Evolutionary conservation across 2,113 vertebrate species (phyloP), one percentile per base, ranked within the genome.

Genomic region (Vidua chalybeata): DNA sequence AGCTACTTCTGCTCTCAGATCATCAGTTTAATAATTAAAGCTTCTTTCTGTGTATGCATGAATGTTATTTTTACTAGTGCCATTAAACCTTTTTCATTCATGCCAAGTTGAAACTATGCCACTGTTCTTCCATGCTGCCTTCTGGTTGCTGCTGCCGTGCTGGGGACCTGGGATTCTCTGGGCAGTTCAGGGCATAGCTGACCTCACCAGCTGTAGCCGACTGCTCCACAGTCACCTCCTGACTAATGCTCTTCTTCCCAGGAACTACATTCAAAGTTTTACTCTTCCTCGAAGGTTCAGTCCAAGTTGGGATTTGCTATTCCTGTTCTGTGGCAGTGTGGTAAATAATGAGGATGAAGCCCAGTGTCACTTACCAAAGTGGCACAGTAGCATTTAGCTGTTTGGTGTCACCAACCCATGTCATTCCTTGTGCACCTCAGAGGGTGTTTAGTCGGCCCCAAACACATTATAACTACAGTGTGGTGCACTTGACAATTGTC

Each of bases 11-110:
- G 81, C 35, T 68, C 56, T 79, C 9, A 11, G 31, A 73, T 94
- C 54, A 83, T 79, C 74, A 83, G 49, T 91, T 88, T 83, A 95
- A 82, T 89, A 89, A 91, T 93, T 95, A 58, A 96, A 80, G 54
- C 55, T 82, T 72, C 82, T 94, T 93, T 83, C 45, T 79, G 2
- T 41, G 15, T 62, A 12, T 41, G 41, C 15, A 3, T 12, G 22
- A 66, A 37, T 62, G 37, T 76, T 96, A 37, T 82, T 96, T 96
- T 90, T 66, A n/a, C 23, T 76, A 24, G 35, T 73, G 45, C 41
- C 2, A 1, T 84, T 63, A 35, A 75, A 39, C 30, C 13, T 61
- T 61, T 75, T 28, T 61, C 1, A 1, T 78, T 72, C 24, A 3
- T 19, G 45, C 31, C 5, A 18, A 41, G 21, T 62, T 74, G 9